phyloP scores from a whole-genome alignment of 2,797 vertebrate species.

The Callimico goeldii region DNA sequence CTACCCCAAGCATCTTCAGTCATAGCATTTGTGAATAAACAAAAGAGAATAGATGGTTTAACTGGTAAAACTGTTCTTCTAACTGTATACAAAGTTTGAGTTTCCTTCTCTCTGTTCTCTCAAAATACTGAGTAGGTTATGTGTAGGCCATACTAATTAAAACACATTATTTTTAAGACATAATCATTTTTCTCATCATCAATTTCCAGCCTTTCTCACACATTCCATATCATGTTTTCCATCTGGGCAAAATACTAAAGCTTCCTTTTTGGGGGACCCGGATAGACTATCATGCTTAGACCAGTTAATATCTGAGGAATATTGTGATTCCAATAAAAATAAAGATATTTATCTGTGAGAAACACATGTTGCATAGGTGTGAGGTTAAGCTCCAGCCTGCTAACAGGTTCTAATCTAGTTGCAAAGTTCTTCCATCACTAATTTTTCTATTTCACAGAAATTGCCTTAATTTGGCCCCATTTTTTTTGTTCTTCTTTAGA shows the following conservation, averaged over 20 bases:
- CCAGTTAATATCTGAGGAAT: not conserved
- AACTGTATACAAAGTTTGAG: not conserved
- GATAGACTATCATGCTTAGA: not conserved
- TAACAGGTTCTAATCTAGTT: not conserved
- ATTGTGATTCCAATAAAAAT: not conserved
- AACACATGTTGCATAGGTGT: rapidly evolving
- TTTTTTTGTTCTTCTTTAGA: not conserved
- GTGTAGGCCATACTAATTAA: not conserved
- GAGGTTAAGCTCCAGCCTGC: not conserved
- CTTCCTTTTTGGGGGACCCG: rapidly evolving
- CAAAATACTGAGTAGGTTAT: not conserved
- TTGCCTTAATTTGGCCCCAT: not conserved
- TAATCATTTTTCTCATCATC: not conserved
- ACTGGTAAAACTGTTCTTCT: not conserved
- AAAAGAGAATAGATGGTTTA: not conserved
- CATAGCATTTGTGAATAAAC: not conserved
- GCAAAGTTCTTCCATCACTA: not conserved
- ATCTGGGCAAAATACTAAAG: not conserved
- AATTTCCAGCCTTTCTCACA: not conserved
- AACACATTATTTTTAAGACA: not conserved
- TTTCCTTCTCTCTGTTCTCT: not conserved
- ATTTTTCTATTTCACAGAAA: not conserved
- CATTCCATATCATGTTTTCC: not conserved
- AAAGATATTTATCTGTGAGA: not conserved
- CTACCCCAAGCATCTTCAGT: not conserved